These are phyloP conservation scores for Catocala fraxini DNA, from an alignment of 2,888 invertebrate genomes.

Conservation along the genomic window DNA sequence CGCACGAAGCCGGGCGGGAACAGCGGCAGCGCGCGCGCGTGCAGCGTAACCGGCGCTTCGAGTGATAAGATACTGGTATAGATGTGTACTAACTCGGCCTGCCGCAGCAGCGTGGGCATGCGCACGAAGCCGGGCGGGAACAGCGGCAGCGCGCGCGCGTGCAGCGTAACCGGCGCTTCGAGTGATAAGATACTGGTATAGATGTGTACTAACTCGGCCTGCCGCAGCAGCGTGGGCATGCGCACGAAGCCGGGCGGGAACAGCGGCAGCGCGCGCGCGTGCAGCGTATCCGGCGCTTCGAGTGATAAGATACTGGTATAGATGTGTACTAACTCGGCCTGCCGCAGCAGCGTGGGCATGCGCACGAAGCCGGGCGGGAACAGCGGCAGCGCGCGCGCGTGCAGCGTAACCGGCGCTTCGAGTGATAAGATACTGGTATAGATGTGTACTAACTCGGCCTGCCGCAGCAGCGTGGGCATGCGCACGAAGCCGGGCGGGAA, in stretches of 20 bases:
- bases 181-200: not conserved
- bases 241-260: constrained; percentile 91
- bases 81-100: constrained; percentile 76
- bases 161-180: constrained; percentile 78
- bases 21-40: constrained; percentile 88
- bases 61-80: not conserved
- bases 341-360: constrained; percentile 84
- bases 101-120: constrained; percentile 84
- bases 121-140: constrained; percentile 91
- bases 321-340: constrained; percentile 76
- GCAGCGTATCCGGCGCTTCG: constrained; percentile 78
- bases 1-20: constrained; percentile 91
- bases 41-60: constrained; percentile 78
- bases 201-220: constrained; percentile 76
- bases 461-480: constrained; percentile 84
- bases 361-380: constrained; percentile 91
- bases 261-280: constrained; percentile 88
- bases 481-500: constrained; percentile 91
- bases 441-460: constrained; percentile 76
- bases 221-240: constrained; percentile 84
- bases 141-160: constrained; percentile 88
- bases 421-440: not conserved
- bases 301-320: not conserved
- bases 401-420: constrained; percentile 78
- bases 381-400: constrained; percentile 88